Base-by-base conservation (phyloP, 64 coral and sea anemone genomes). In the Actinia tenebrosa region DNA sequence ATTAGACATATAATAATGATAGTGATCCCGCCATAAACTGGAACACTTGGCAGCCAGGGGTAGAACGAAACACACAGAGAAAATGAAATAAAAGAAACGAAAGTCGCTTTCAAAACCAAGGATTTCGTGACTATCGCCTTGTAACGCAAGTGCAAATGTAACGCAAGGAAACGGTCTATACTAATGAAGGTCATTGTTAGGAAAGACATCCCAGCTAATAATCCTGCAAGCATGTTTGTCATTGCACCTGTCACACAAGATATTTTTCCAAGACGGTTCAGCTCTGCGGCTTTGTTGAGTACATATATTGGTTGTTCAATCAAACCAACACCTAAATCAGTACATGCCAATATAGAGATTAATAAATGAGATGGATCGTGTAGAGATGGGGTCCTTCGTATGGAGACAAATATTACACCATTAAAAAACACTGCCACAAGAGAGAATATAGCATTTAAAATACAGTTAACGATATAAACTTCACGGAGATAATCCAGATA, bases 121-220 rank as follows among this genome's bases (percentile, higher is more conserved):
- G 54, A 59, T 85, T 26, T 58, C 42, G 88, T 89, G 5, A 89
- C 82, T 11, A 89, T 45, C 3, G 0, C 16, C 45, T 53, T 84
- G 66, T 89, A 89, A 53, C 88, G 64, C 82, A 89, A 84, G 82
- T 89, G 88, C 45, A 89, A 52, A 16, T 84, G 68, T 47, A 89
- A 53, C 66, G 64, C 88, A 85, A 89, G 82, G 20, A 71, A 89
- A 10, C 88, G 81, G 50, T 89, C 88, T 6, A 89, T 37, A 46
- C 61, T 89, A 7, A 89, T 89, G 25, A 89, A 44, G 37, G 80
- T 89, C 25, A 83, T 71, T 9, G 61, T 89, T 15, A 89, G 22
- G 50, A 89, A 89, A 17, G 88, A 89, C 53, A 85, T 83, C 14
- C 88, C 88, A 10, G 88, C 50, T 23, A 85, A 62, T 16, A 84